Percentiles rank a stretch among this genome's conserved stretches.
Conservation (phyloP, 2,888 invertebrate genomes). For the Eupithecia pulchellata region DNA sequence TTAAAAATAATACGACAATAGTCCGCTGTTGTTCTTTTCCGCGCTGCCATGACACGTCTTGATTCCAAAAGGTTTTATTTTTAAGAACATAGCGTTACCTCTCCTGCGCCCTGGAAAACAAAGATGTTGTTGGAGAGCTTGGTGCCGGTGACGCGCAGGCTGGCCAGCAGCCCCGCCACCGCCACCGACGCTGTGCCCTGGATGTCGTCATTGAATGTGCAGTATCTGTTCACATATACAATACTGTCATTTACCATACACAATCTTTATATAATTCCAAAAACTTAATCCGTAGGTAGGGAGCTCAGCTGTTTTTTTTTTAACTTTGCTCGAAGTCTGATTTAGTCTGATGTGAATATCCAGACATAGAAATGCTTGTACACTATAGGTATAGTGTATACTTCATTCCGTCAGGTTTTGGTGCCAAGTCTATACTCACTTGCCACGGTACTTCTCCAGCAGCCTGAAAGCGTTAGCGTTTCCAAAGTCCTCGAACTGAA, state of each 20-base stretch:
- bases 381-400: background rate
- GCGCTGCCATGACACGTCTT: background rate
- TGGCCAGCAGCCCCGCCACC: conserved; percentile 96
- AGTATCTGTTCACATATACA: conserved; percentile 72
- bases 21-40: too few species aligned
- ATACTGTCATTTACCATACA: background rate
- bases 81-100: conserved; percentile 83
- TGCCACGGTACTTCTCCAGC: conserved; percentile 94
- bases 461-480: conserved; percentile 98
- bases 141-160: conserved; percentile 93
- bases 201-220: conserved; percentile 99
- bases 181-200: conserved; percentile 99
- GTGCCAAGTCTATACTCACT: conserved; percentile 76
- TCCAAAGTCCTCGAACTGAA: conserved; percentile 99
- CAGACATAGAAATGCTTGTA: background rate
- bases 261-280: background rate
- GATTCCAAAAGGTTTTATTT: background rate
- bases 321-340: background rate
- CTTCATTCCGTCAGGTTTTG: background rate
- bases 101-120: conserved; percentile 98
- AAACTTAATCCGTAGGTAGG: background rate
- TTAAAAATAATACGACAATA: background rate
- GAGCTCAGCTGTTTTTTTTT: too few species aligned
- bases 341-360: background rate
- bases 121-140: conserved; percentile 93